Base-by-base conservation (phyloP, 2,888 invertebrate genomes). In the Agrilus cyanescens region DNA sequence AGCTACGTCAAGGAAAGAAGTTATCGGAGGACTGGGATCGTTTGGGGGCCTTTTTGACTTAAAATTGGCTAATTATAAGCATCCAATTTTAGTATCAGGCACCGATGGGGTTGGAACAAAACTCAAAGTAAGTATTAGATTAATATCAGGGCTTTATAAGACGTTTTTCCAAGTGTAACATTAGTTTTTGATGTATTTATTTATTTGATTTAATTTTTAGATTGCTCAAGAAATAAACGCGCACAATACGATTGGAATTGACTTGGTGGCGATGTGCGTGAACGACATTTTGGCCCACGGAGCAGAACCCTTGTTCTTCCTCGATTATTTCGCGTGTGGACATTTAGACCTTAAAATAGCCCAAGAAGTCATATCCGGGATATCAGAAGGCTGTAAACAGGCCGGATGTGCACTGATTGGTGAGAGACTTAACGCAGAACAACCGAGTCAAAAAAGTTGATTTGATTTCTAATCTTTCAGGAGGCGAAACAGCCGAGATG, bases 31-130 rank as follows among this genome's bases (percentile, higher is more conserved):
- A 3, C 73, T 96, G 42, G 97, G 97, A 15, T 88, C 90, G 45
- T 97, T 91, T 69, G 96, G 95, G 20, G 96, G 93, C 0, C 72
- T 95, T 12, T 94, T 96, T 69, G 93, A 94, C 58, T 65, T 85
- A 12, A 82, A 81, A 41, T 80, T 80, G 6, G 83, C 83, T 52
- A 78, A 74, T 38, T 74, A 63, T 51, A 75, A 74, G 50, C 86
- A 91, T 61, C 91, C 95, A 0, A 73, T 95, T 14, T 69, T 98
- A 1, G 90, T 96, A 12, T 89, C 94, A 48, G 91, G 93, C 1
- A 91, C 94, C 1, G 95, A 95, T 59, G 97, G 97, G 0, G 95
- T 98, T 33, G 96, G 97, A 1, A 93, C 96, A 4, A 98, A 98
- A 67, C 73, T 98, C 2, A 90, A 91, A 74, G 88, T 90, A 51